A percentile compares a stretch with the other conserved stretches of the same genome.
Conservation (phyloP, 2,797 vertebrate genomes). For the Paedocypris micromegethes region DNA sequence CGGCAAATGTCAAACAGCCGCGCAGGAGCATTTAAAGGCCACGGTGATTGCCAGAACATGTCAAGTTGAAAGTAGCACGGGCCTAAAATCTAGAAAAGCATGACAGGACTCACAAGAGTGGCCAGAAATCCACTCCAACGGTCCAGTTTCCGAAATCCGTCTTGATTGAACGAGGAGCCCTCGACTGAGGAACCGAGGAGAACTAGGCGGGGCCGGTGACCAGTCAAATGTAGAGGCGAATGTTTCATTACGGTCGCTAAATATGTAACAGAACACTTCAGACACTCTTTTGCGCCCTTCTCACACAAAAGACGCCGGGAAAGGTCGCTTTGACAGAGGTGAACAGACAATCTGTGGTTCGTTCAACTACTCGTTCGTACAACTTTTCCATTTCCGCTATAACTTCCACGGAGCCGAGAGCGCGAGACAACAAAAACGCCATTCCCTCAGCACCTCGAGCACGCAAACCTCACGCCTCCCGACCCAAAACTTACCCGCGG, state of each 20-base stretch:
- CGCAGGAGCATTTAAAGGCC: constrained; percentile 1
- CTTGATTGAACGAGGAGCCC: constrained; percentile 27
- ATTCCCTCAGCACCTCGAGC: constrained; percentile 17
- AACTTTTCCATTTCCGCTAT: constrained; percentile 61
- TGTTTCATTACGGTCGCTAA: constrained; percentile 25
- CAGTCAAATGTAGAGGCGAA: constrained; percentile 45
- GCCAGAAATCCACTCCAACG: constrained; percentile 1
- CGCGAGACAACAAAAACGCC: constrained; percentile 30
- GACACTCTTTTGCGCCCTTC: background rate
- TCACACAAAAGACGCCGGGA: constrained; percentile 1
- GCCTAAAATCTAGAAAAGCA: constrained; percentile 2
- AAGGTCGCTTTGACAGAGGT: background rate
- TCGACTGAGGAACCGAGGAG: constrained; percentile 32
- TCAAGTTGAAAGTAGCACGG: background rate
- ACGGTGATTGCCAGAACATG: background rate
- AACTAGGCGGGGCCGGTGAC: constrained; percentile 57
- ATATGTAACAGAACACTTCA: background rate
- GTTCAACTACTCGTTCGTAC: constrained; percentile 42
- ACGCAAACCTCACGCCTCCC: background rate
- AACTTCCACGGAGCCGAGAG: constrained; percentile 50
- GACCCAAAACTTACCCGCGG: background rate
- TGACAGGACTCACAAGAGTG: constrained; percentile 1
- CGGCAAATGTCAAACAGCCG: constrained; percentile 15
- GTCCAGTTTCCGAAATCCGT: constrained; percentile 2
- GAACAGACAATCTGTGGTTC: constrained; percentile 23